Percentiles rank a stretch among this genome's conserved stretches.
phyloP scores from a whole-genome alignment of 2,113 vertebrate genomes.

The Corapipo altera region DNA sequence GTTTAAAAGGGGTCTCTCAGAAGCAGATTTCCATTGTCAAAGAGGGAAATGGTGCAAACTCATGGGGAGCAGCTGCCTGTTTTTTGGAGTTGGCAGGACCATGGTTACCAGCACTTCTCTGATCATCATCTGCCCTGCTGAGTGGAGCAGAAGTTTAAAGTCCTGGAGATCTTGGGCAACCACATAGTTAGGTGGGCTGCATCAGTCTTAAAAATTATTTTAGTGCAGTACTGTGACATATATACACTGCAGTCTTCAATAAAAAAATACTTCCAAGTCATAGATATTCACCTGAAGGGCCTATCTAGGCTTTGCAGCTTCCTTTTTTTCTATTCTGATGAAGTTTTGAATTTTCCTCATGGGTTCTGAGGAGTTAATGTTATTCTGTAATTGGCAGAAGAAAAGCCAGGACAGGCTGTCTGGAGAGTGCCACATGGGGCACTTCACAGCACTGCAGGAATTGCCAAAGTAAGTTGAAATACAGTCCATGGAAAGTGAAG shows the following conservation, averaged over 20 bases:
- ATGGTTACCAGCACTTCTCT: neutral
- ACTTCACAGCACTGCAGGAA: neutral
- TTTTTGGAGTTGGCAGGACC: neutral
- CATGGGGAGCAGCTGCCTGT: neutral
- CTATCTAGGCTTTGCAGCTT: neutral
- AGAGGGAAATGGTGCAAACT: neutral
- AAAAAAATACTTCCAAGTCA: neutral
- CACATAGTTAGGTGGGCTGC: neutral
- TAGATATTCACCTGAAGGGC: neutral
- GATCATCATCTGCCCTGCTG: rapidly evolving
- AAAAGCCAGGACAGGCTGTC: neutral
- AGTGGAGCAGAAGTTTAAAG: neutral
- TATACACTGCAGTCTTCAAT: neutral
- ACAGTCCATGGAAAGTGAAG: neutral
- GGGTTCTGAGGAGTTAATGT: neutral
- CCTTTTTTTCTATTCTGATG: neutral
- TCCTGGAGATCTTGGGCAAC: neutral
- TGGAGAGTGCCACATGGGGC: neutral
- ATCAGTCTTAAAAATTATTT: neutral
- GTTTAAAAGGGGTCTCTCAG: neutral
- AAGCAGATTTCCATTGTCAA: neutral
- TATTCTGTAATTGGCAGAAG: neutral
- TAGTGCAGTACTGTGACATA: neutral
- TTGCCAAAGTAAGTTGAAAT: neutral
- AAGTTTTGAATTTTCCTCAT: neutral